Percentiles rank a stretch among this genome's conserved stretches.
These are phyloP conservation scores for Solea senegalensis DNA, from an alignment of 2,113 vertebrate species.

Conservation along the genomic window DNA sequence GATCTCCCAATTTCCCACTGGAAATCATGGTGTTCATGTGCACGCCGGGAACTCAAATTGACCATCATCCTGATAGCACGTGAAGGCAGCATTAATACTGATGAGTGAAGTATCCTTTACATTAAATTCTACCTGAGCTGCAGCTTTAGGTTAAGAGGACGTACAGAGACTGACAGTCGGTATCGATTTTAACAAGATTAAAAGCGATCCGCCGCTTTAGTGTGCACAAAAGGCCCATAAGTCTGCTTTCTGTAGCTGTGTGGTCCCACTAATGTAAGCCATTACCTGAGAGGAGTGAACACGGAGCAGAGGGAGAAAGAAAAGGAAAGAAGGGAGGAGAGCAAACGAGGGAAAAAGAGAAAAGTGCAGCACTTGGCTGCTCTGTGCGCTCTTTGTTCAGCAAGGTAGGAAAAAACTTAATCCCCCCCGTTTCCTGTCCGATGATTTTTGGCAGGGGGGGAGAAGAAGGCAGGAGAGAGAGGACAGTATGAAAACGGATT, in stretches of 20 bases:
- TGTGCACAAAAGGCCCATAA: constrained; percentile 32
- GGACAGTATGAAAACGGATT: constrained; percentile 54
- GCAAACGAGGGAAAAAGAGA: constrained; percentile 23
- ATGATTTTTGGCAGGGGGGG: constrained; percentile 89
- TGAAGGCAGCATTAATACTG: not conserved
- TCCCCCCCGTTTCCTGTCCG: constrained; percentile 94
- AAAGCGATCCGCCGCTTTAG: constrained; percentile 50
- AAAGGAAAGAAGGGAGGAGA: constrained; percentile 15
- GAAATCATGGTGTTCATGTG: too few relatives aligned
- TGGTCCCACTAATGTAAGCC: constrained; percentile 60
- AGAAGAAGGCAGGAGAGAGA: constrained; percentile 34
- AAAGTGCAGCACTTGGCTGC: constrained; percentile 78
- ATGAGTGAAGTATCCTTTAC: constrained; percentile 27
- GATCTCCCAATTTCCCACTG: too few relatives aligned
- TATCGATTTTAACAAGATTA: constrained; percentile 69
- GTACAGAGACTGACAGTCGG: constrained; percentile 45
- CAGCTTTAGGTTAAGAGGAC: constrained; percentile 38
- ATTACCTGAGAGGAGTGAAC: constrained; percentile 67
- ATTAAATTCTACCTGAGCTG: constrained; percentile 5
- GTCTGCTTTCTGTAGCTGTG: constrained; percentile 58
- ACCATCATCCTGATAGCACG: too few relatives aligned
- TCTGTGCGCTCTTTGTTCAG: constrained; percentile 93
- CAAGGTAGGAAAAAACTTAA: constrained; percentile 98
- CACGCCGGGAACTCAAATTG: too few relatives aligned
- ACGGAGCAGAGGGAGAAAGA: constrained; percentile 34